Evolutionary conservation across 2,113 vertebrate genomes (phyloP), one percentile per base, ranked within the genome.

Genomic region (Chunga burmeisteri): DNA sequence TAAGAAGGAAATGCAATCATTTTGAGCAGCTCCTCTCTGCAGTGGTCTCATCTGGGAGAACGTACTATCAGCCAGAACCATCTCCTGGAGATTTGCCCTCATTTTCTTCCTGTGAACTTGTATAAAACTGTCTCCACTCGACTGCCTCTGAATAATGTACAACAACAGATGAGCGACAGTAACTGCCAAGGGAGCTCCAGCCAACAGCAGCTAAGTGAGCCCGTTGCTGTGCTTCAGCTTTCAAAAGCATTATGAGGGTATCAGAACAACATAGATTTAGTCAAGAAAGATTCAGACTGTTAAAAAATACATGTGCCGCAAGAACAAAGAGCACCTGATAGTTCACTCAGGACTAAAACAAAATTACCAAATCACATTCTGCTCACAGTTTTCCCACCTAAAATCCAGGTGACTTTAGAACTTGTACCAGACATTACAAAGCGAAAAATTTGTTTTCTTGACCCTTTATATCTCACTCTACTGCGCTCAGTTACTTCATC

Each of bases 81-180:
- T 34, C 78, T 96, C 94, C 71, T 77, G 77, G 66, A 97, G 87
- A 90, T 40, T 14, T 95, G 91, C 94, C 95, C 96, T 93, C 86
- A 32, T 95, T 96, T 95, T 96, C 91, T 95, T 95, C 93, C 90
- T 94, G 90, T 86, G 82, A 95, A 74, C 85, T 93, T 83, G 84
- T 84, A 90, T 74, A 87, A 91, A 89, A 73, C 59, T n/a, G 80
- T 93, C 92, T 97, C 86, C 88, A 94, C 87, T 96, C 3, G 15
- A 59, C 84, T 93, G 90, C 88, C 55, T 74, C 74, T 94, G 94
- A 94, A 96, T 91, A 94, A 93, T 46, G 88, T 26, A 81, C 81
- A 84, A 77, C 90, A 95, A 49, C 65, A 94, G 96, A 93, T 38
- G 86, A 96, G 67, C 30, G 5, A n/a, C 89, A 90, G 80, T 4